Percentiles rank a stretch among this genome's conserved stretches.
Conservation (phyloP, 2,797 vertebrate species). For the Oophaga sylvatica region DNA sequence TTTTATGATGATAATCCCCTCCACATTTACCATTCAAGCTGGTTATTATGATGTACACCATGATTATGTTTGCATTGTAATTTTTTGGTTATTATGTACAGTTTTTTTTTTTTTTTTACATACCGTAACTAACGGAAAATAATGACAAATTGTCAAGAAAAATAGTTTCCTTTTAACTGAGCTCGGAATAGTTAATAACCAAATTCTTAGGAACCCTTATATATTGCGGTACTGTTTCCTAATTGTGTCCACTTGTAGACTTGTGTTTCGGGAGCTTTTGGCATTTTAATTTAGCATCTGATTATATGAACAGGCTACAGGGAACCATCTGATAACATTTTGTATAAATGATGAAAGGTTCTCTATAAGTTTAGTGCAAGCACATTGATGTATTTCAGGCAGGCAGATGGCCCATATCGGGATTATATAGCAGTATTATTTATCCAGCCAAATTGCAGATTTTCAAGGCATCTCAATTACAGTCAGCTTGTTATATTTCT, state of each 20-base stretch:
- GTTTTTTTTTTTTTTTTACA: neutral
- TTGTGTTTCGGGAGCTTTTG: neutral
- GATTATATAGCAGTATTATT: slow-evolving; percentile 26
- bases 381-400: slow-evolving; percentile 2
- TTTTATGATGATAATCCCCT: neutral
- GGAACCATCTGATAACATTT: neutral
- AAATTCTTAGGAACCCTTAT: neutral
- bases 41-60: neutral
- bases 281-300: slow-evolving; percentile 8
- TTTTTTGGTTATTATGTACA: neutral
- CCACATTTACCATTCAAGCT: neutral
- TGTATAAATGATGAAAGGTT: neutral
- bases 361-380: neutral
- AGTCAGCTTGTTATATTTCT: slow-evolving; percentile 29
- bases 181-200: neutral
- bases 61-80: neutral
- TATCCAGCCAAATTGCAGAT: slow-evolving; percentile 20
- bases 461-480: slow-evolving; percentile 19
- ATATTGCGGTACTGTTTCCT: neutral
- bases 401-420: neutral
- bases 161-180: neutral
- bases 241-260: slow-evolving; percentile 15
- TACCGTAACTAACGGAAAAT: neutral
- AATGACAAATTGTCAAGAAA: slow-evolving; percentile 11
- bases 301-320: neutral